Base-by-base conservation (phyloP, 2,797 vertebrate species). In the Lateolabrax maculatus region DNA sequence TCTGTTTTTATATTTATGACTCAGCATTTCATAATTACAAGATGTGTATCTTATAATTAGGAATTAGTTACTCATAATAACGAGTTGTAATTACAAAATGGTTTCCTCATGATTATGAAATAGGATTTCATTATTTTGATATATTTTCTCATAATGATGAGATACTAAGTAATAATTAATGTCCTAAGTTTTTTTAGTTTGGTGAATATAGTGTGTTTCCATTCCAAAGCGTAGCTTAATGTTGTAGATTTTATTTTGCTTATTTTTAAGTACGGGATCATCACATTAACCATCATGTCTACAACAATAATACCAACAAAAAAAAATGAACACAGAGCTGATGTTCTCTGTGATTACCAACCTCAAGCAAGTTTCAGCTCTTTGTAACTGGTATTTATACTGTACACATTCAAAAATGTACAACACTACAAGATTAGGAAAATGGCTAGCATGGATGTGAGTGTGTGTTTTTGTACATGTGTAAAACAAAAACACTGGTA, bases 291-390 rank as follows among this genome's bases (percentile, higher is more conserved):
- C 61, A 62, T 52, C 37, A 48, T 5, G 13, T 65, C 5, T 53
- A 43, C n/a, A 36, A 44, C n/a, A 55, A 25, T 36, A 16, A 34
- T 13, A 21, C n/a, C n/a, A n/a, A n/a, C n/a, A 63, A 64, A n/a
- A 25, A 18, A 3, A 25, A 51, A 10, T 15, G 52, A 58, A 58
- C 25, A 58, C 11, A 65, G 15, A 31, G 21, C 56, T 77, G 51
- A 49, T 48, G 23, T 48, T 64, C 25, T 29, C 51, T 71, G 19
- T 71, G 41, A 56, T 73, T 25, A 36, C 12, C 53, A 60, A 58
- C 58, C 21, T 46, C 15, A 18, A 62, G 27, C 15, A 7, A 8
- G n/a, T 57, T 10, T 67, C 15, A 31, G 15, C 19, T 51, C 21
- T 75, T 39, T 60, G 12, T 58, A 27, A 36, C 12, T n/a, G n/a